These are phyloP conservation scores for Ricordea florida DNA, from an alignment of 92 coral and sea anemone genomes.

Conservation along the genomic window DNA sequence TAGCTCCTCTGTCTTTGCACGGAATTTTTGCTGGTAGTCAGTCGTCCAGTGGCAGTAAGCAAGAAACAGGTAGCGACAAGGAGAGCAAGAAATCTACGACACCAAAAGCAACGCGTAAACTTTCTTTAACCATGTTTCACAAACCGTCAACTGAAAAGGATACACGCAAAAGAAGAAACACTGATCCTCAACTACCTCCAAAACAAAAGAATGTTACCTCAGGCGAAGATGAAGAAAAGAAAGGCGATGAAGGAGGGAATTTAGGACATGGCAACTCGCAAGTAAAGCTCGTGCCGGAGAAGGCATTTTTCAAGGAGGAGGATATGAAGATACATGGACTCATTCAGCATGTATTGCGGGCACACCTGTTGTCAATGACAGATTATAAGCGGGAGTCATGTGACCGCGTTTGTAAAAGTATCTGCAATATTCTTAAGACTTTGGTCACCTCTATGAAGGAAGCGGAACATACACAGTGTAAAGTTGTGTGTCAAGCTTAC, in stretches of 20 bases:
- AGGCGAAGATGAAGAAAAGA: constrained; percentile 8
- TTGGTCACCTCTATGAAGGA: constrained; percentile 76
- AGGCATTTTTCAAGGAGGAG: constrained; percentile 78
- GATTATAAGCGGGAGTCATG: constrained; percentile 71
- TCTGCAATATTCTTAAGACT: constrained; percentile 66
- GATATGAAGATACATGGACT: constrained; percentile 74
- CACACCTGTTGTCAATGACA: constrained; percentile 75
- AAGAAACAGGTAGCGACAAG: constrained; percentile 34
- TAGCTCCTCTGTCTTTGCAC: constrained; percentile 67
- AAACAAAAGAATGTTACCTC: constrained; percentile 1
- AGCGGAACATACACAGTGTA: constrained; percentile 54
- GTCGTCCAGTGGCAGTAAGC: constrained; percentile 32
- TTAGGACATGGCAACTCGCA: constrained; percentile 14
- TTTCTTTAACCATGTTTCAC: constrained; percentile 72
- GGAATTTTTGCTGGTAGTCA: constrained; percentile 48
- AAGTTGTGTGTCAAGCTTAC: constrained; percentile 75
- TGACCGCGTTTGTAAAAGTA: constrained; percentile 83
- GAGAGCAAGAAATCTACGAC: constrained; percentile 13
- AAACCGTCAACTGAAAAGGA: constrained; percentile 42
- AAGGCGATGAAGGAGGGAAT: not conserved
- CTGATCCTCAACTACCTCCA: constrained; percentile 65
- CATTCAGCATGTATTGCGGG: constrained; percentile 69
- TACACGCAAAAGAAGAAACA: constrained; percentile 70
- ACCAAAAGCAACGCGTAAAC: constrained; percentile 51
- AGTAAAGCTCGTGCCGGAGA: constrained; percentile 40